Evolutionary conservation across 2,113 vertebrate genomes (phyloP), one percentile per base, ranked within the genome.

Genomic region (Marmota monax): DNA sequence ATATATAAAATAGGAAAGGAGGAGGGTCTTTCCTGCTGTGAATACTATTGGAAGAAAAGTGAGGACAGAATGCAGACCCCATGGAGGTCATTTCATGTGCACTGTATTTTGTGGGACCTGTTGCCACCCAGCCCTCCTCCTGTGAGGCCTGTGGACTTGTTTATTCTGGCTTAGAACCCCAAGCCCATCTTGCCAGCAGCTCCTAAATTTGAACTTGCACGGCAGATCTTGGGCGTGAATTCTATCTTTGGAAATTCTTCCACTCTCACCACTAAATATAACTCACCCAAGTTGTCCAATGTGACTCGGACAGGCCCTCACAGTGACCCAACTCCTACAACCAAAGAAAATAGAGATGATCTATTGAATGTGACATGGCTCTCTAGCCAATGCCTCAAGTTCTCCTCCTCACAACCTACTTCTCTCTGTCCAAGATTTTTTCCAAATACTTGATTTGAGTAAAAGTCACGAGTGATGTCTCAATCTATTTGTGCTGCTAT

Each of bases 181-280:
- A 11, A 56, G 45, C 32, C 86, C 94, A 45, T 88, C 83, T 78
- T 84, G 79, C 61, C 78, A 96, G 85, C 48, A 22, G 2, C 82
- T 88, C 77, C 94, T 82, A 92, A 95, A 61, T 90, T 94, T 97
- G 92, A 97, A 67, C 58, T 93, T 93, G 53, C 83, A 37, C 84
- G 88, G 58, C 61, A 48, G 63, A 97, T 72, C 27, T 27, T 90
- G 69, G 95, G 87, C 48, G 23, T 5, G 42, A 76, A 69, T 95
- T 85, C 97, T 98, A 96, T 97, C 95, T 98, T 98, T 97, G 96
- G 95, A 93, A 92, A 78, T 92, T 73, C 90, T 89, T 94, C 83
- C 69, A 90, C 93, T 93, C 90, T 97, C 92, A 90, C 79, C 94
- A 93, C 94, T 97, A 98, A 98, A 98, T 97, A 97, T 97, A 98